Evolutionary conservation across 2,888 invertebrate genomes (phyloP), one percentile per base, ranked within the genome.

Genomic region (Erebia aethiops): DNA sequence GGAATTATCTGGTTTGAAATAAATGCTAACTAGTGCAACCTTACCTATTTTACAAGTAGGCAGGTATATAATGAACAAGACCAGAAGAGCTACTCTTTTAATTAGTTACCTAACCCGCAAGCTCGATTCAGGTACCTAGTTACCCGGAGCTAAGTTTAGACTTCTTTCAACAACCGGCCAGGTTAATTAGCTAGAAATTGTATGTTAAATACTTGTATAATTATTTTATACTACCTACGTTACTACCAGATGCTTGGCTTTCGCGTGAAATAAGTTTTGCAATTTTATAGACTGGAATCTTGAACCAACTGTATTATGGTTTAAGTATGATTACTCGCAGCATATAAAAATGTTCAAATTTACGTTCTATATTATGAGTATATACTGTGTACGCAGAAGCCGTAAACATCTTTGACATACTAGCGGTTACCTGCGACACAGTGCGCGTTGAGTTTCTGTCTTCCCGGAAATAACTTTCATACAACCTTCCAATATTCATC

Each of bases 31-130:
- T 54, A 52, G 35, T 67, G 52, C 73, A 69, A 60, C 63, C 67
- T 66, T 66, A 67, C 43, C 52, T 51, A 67, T 67, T 57, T 58
- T 67, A 51, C 41, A 54, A 54, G 43, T 60, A 64, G 18, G 43
- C 5, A 18, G 5, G 18, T 18, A 21, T 67, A 41, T 43, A 52
- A 58, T 65, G 54, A 71, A 68, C 54, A 64, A 66, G 49, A 52
- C 60, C 60, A 67, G 57, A 62, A 57, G 61, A 54, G 57, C 52
- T 69, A 73, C 71, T 66, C 65, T 61, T 69, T 60, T 70, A 71
- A 71, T 51, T 70, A 73, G 67, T 58, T 61, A 46, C 68, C 60
- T 64, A 67, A 71, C 60, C 71, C 67, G 54, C 71, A 68, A 71
- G 67, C 63, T 67, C 54, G 68, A 64, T 71, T 58, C 60, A 65